These are phyloP conservation scores for Mastacembelus armatus DNA, from an alignment of 2,797 vertebrate species.

Conservation along the genomic window DNA sequence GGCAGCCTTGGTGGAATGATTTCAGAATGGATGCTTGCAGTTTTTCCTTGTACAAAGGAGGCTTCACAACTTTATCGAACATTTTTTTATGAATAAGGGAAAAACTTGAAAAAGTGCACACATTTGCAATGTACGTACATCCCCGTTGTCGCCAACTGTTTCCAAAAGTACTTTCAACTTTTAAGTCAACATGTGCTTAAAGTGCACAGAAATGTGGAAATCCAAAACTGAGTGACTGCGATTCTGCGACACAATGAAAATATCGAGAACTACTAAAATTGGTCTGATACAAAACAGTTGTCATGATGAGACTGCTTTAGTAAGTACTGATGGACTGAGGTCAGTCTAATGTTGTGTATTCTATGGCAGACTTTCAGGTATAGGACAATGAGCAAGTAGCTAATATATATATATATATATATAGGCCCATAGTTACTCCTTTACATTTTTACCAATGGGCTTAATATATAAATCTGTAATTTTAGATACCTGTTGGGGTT, in stretches of 20 bases:
- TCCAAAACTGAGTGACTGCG: constrained; percentile 7
- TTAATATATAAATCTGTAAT: too few species aligned
- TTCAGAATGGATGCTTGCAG: constrained; percentile 10
- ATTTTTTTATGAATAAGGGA: constrained; percentile 1
- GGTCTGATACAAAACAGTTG: too few species aligned
- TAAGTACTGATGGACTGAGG: constrained; percentile 8
- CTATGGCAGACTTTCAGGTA: neutral
- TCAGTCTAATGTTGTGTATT: neutral
- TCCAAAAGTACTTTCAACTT: too few species aligned
- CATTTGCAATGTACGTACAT: neutral
- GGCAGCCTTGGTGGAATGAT: constrained; percentile 20
- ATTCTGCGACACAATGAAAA: neutral
- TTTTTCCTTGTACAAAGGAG: constrained; percentile 14
- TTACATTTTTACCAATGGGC: too few species aligned
- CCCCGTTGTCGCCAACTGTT: too few species aligned
- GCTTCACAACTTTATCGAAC: neutral
- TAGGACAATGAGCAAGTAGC: too few species aligned
- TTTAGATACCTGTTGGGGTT: too few species aligned
- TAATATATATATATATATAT: too few species aligned
- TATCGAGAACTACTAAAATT: neutral
- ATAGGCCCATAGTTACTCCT: too few species aligned
- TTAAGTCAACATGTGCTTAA: neutral
- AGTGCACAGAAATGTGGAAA: neutral
- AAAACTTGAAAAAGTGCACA: neutral
- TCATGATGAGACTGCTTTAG: constrained; percentile 5